A percentile compares a stretch with the other conserved stretches of the same genome.
phyloP scores from a whole-genome alignment of 2,113 vertebrate species.

The Leptosomus discolor region DNA sequence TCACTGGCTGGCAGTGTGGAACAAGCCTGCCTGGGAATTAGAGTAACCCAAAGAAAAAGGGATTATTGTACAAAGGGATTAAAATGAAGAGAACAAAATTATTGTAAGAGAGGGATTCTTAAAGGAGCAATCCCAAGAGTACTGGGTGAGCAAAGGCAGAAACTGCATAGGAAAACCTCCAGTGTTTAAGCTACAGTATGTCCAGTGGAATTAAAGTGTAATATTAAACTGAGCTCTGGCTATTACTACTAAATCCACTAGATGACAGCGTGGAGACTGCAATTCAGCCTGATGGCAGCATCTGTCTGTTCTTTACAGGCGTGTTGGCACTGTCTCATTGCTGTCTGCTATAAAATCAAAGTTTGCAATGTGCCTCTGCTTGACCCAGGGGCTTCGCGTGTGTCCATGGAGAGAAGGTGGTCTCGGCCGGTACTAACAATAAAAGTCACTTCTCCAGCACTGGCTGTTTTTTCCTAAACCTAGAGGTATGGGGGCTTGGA shows the following conservation, averaged over 20 bases:
- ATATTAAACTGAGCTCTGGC: not conserved
- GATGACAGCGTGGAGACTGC: slow-evolving; percentile 46
- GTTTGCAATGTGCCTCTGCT: not conserved
- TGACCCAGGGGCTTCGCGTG: accelerated
- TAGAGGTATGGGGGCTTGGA: not conserved
- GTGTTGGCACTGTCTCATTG: not conserved
- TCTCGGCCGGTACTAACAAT: accelerated
- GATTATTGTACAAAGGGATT: not conserved
- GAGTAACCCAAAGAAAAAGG: not conserved
- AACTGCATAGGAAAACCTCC: not conserved
- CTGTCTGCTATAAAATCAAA: not conserved
- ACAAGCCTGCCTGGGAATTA: not conserved
- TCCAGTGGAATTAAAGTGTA: not conserved
- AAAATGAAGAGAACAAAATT: not conserved
- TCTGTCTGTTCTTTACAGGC: not conserved
- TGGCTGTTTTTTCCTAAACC: not conserved
- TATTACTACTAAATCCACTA: slow-evolving; percentile 37
- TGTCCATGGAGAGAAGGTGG: not conserved
- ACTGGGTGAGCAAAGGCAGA: not conserved
- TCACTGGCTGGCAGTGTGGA: not conserved
- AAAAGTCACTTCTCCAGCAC: not conserved
- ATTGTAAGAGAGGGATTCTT: not conserved
- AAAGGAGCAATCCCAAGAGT: not conserved
- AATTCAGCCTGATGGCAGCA: not conserved
- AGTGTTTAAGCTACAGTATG: not conserved